Evolutionary conservation across 2,113 vertebrate species (phyloP).

Genomic region (Apodemus sylvaticus): DNA sequence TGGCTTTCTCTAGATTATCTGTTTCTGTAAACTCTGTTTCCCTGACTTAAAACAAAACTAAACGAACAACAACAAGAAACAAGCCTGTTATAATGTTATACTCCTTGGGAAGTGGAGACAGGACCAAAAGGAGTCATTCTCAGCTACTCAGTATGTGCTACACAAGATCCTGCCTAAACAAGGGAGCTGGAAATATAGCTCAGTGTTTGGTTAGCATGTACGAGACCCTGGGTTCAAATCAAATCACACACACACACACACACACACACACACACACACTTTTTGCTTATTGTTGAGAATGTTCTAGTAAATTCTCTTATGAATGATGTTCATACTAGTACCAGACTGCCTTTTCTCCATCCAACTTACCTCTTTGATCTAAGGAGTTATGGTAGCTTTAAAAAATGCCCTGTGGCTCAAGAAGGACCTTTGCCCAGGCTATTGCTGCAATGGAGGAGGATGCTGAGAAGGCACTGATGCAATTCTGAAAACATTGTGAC

Average conservation of each 20-base stretch:
- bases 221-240: not conserved
- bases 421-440: not conserved
- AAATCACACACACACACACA: not conserved
- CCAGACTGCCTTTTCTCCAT: not conserved
- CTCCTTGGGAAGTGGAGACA: not conserved
- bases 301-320: not conserved
- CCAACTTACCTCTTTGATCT: not conserved
- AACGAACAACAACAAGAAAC: not conserved
- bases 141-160: not conserved
- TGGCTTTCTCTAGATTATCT: not conserved
- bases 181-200: not conserved
- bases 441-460: not conserved
- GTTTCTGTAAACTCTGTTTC: not conserved
- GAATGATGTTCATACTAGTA: not conserved
- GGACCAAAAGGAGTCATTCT: not conserved
- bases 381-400: not conserved
- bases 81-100: too few relatives aligned
- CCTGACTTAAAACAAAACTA: not conserved
- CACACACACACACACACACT: not conserved
- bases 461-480: not conserved
- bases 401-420: not conserved
- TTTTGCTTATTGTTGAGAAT: not conserved
- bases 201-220: not conserved
- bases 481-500: slow-evolving; percentile 6
- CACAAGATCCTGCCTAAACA: not conserved